Evolutionary conservation across 2,888 invertebrate species (phyloP).

Genomic region (Girardia tigrina): DNA sequence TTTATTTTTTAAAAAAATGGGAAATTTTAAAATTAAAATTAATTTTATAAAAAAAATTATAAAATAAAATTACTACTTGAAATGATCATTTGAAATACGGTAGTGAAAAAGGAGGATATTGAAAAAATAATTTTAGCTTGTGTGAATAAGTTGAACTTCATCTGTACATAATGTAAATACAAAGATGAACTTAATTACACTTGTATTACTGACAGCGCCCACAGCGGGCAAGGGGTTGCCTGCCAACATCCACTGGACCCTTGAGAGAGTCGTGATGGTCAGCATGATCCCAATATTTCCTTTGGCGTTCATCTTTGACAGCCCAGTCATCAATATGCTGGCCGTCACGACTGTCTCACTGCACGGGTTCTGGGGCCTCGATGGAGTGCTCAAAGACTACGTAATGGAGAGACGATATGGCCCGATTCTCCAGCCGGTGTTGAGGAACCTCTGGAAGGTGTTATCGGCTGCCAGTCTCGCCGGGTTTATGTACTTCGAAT

Average conservation of each 20-base stretch:
- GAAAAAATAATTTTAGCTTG: too few species aligned
- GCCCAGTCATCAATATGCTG: neutral
- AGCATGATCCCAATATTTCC: conserved; percentile 28
- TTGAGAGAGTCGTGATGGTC: conserved; percentile 16
- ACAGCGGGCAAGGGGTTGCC: neutral
- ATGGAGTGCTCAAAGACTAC: conserved; percentile 32
- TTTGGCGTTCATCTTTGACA: neutral
- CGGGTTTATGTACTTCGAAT: conserved; percentile 30
- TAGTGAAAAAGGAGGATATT: too few species aligned
- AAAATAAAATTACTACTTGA: too few species aligned
- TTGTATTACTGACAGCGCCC: too few species aligned
- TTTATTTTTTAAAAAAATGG: too few species aligned
- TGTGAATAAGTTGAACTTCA: too few species aligned
- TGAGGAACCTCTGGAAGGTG: conserved; percentile 28
- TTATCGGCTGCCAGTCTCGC: conserved; percentile 30
- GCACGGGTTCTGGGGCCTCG: conserved; percentile 27
- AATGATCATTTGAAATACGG: too few species aligned
- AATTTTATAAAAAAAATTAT: too few species aligned
- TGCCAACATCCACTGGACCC: neutral
- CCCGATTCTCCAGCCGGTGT: neutral
- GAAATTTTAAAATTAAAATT: too few species aligned
- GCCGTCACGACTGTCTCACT: neutral
- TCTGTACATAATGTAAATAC: too few species aligned
- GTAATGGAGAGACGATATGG: conserved; percentile 32
- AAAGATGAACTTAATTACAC: too few species aligned